Evolutionary conservation across 2,113 vertebrate species (phyloP), one percentile per base, ranked within the genome.

Genomic region (Clarias macrocephalus): DNA sequence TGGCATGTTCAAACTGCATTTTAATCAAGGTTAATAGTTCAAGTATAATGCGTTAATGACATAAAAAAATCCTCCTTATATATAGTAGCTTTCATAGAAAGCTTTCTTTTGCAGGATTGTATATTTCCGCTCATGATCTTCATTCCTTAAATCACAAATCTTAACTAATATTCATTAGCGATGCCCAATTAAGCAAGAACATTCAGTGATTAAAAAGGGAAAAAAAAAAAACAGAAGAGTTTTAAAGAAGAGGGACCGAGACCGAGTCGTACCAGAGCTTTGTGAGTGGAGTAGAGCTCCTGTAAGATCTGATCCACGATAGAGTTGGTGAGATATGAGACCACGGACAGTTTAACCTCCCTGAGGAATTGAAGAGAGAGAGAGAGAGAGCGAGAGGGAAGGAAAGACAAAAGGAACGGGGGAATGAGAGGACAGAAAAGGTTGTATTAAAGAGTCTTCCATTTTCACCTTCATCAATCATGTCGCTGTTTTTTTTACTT

Each of bases 271-370:
- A 97, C 97, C 96, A 97, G 95, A 63, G 94, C 95, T 95, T 97
- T 97, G 95, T 97, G 97, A 16, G 94, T 95, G 81, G 94, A 93
- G 89, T 97, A 97, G 0, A 97, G 93, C 88, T 97, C 97, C 82
- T 97, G 96, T 1, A 97, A 94, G 87, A 97, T 96, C 93, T 97
- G 96, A 19, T 97, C 97, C 91, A 97, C 96, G 4, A 97, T 96
- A 76, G 97, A 96, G 94, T 97, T 97, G 88, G 97, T 97, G 88
- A 97, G 93, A 90, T 97, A 97, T n/a, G 97, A 97, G 86, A 97
- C 97, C 0, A 97, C 97, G 0, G 96, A 97, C 33, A 97, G 92
- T 91, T 97, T 97, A 91, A 97, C 97, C 91, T 97, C 97, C 84
- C 97, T 97, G 92, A 88, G 77, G 86, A 37, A 52, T 72, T 84